Base-by-base conservation (phyloP, 2,113 vertebrate species). In the Anser brachyrhynchus region DNA sequence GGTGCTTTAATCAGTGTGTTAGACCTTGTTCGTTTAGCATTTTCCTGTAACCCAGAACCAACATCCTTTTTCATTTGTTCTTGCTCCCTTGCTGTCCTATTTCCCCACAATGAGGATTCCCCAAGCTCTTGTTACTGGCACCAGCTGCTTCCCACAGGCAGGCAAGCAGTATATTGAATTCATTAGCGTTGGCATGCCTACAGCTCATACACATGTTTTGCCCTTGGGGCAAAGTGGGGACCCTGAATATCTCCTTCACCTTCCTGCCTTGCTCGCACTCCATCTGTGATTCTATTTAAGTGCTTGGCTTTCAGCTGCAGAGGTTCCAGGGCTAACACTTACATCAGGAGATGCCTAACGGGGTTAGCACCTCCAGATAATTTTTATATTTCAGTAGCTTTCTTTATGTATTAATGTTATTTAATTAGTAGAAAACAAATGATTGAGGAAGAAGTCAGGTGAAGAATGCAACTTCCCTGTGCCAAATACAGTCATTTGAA, bases 381-480 rank as follows among this genome's bases (percentile, higher is more conserved):
- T 54, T 84, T 97, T 87, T 74, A 33, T 39, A 76, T 64, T 75
- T 88, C 31, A 49, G 31, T 51, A 55, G 29, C 26, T 77, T 83
- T 89, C 51, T 84, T 91, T 90, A 66, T 44, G 25, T 35, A 81
- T 46, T 83, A 80, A 58, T 67, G 77, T 84, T 59, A 80, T 33
- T 75, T 82, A 76, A 59, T 46, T 86, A 66, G 49, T 90, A 69
- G 77, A 52, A 37, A n/a, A 6, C 33, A 94, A 96, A 95, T 1
- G 7, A 72, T 31, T 87, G 89, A 95, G 77, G 41, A 89, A 78
- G 94, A 87, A 82, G 80, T 75, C 69, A 67, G n/a, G n/a, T 85
- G 52, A 91, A 92, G 84, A 88, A 87, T 35, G 51, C 2, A 67
- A 19, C 15, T 84, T 86, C 13, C 17, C 59, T 44, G 22, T 70